A percentile compares a stretch with the other conserved stretches of the same genome.
Evolutionary conservation across 2,113 vertebrate species (phyloP).

Genomic region (Rhinoderma darwinii): DNA sequence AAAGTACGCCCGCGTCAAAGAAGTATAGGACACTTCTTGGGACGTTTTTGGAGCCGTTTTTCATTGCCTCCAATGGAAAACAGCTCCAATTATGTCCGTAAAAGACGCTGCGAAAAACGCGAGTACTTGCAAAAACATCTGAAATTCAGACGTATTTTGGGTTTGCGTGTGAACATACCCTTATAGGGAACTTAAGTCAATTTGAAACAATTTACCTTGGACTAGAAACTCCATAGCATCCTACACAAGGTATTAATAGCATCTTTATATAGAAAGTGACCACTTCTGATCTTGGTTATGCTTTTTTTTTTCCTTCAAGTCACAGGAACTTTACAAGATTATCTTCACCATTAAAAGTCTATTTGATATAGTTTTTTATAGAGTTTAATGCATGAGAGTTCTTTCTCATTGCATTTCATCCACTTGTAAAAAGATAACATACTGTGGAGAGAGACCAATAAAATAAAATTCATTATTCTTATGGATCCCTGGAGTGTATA

Average conservation of each 20-base stretch:
- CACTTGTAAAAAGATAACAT: constrained; percentile 64
- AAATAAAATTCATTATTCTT: constrained; percentile 70
- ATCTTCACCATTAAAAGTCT: constrained; percentile 62
- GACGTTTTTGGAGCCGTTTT: too few relatives aligned
- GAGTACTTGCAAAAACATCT: too few relatives aligned
- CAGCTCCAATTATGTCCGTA: too few relatives aligned
- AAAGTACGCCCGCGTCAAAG: too few relatives aligned
- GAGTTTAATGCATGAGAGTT: constrained; percentile 57
- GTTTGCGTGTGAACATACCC: too few relatives aligned
- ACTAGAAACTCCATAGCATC: too few relatives aligned
- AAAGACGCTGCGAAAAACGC: too few relatives aligned
- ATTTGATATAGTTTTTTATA: constrained; percentile 48
- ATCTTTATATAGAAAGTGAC: background rate
- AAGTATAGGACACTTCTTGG: too few relatives aligned
- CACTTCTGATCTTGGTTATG: background rate
- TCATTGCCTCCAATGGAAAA: too few relatives aligned
- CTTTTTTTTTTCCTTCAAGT: background rate
- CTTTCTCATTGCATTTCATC: constrained; percentile 61
- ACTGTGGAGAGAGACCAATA: constrained; percentile 66
- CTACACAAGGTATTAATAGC: background rate
- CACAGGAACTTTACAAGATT: constrained; percentile 48
- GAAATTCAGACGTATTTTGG: too few relatives aligned
- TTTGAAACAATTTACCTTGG: too few relatives aligned
- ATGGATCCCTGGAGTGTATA: constrained; percentile 65
- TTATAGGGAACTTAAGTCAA: too few relatives aligned